These are phyloP conservation scores for Desoria tigrina DNA, from an alignment of 2,888 invertebrate species.

Conservation along the genomic window DNA sequence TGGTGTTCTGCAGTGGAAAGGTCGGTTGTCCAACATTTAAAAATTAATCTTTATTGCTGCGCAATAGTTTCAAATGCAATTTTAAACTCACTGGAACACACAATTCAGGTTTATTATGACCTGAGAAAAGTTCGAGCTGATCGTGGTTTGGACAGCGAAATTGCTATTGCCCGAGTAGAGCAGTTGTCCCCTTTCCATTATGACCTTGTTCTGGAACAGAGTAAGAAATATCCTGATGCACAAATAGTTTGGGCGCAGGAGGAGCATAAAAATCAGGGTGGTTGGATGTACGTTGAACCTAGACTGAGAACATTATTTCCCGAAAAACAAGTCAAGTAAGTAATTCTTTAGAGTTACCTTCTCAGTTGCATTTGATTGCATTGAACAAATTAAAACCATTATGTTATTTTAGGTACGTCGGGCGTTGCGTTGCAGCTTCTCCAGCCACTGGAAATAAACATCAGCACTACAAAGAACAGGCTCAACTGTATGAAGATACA, in stretches of 20 bases:
- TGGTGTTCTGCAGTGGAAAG: constrained; percentile 91
- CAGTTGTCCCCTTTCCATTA: constrained; percentile 95
- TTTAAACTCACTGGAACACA: too few species aligned
- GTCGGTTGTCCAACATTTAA: too few species aligned
- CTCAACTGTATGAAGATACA: constrained; percentile 39
- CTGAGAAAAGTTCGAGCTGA: constrained; percentile 75
- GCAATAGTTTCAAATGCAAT: too few species aligned
- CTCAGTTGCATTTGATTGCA: too few species aligned
- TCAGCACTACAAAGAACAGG: constrained; percentile 78
- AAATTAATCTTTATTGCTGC: too few species aligned
- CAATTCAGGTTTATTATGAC: constrained; percentile 76
- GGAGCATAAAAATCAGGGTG: constrained; percentile 92
- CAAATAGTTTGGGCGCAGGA: constrained; percentile 86
- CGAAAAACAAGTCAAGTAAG: constrained; percentile 72
- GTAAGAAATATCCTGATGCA: constrained; percentile 74
- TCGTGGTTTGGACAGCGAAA: constrained; percentile 69
- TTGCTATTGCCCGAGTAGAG: constrained; percentile 85
- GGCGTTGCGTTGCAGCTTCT: constrained; percentile 88
- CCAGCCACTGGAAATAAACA: constrained; percentile 98
- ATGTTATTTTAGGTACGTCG: constrained; percentile 88
- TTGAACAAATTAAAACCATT: too few species aligned
- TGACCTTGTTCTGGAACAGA: constrained; percentile 80
- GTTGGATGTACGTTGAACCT: constrained; percentile 87
- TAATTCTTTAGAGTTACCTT: too few species aligned
- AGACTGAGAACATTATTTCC: constrained; percentile 79